Conservation (phyloP, 2,888 invertebrate genomes). For the Clitarchus hookeri region DNA sequence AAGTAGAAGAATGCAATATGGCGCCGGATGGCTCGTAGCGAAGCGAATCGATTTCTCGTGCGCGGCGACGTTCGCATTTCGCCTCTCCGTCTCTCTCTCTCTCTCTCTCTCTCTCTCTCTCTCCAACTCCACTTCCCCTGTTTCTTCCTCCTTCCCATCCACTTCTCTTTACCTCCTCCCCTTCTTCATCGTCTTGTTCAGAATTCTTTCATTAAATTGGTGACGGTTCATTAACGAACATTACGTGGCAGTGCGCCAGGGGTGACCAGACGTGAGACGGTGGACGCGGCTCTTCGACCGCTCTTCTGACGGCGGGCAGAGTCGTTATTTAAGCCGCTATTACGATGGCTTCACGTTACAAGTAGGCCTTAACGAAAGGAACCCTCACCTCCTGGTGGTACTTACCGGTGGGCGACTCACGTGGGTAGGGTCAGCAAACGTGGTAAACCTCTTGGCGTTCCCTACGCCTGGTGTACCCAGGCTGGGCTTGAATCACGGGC, state of each 20-base stretch:
- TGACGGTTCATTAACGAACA: constrained; percentile 11
- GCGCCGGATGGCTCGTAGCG: neutral
- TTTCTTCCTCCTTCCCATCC: neutral
- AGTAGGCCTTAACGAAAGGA: too few species aligned
- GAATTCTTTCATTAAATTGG: neutral
- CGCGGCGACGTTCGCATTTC: neutral
- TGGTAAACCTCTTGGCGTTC: too few species aligned
- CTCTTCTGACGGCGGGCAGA: too few species aligned
- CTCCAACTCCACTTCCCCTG: neutral
- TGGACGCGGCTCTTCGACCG: too few species aligned
- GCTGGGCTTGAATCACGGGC: too few species aligned
- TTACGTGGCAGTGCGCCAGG: neutral
- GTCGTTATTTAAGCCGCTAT: too few species aligned
- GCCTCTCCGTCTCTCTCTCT: neutral
- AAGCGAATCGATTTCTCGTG: neutral
- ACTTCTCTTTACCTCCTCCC: neutral
- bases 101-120: neutral
- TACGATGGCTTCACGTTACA: too few species aligned
- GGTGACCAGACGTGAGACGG: neutral
- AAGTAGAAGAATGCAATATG: constrained; percentile 10
- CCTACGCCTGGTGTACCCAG: too few species aligned
- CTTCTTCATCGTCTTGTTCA: neutral
- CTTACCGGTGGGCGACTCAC: too few species aligned
- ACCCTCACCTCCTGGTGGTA: too few species aligned
- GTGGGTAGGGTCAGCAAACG: too few species aligned